These are phyloP conservation scores for Cygnus atratus DNA, from an alignment of 2,113 vertebrate genomes.

Conservation along the genomic window DNA sequence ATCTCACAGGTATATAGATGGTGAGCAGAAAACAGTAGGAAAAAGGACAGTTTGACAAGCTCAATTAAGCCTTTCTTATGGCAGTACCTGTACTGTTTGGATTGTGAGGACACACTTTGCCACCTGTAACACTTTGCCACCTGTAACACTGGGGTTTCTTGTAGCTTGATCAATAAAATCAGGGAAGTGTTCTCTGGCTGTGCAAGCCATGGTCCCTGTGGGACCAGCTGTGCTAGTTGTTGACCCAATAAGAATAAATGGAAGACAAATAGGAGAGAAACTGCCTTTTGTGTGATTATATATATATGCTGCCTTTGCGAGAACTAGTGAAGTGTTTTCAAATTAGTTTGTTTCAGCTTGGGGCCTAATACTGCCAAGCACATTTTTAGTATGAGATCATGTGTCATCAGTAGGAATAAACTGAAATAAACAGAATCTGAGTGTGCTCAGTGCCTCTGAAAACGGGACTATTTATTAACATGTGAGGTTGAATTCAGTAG, in stretches of 20 bases:
- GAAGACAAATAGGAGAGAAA: background rate
- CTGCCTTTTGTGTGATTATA: background rate
- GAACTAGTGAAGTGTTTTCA: constrained; percentile 15
- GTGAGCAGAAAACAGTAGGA: background rate
- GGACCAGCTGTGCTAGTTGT: background rate
- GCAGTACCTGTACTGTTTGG: background rate
- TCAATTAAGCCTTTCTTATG: background rate
- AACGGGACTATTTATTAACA: background rate
- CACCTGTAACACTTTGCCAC: background rate
- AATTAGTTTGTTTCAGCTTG: background rate
- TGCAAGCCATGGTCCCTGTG: background rate
- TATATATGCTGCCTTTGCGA: constrained; percentile 19
- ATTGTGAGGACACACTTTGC: background rate
- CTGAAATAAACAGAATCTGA: constrained; percentile 7
- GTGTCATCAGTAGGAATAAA: constrained; percentile 2
- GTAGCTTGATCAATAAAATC: background rate
- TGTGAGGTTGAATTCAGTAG: background rate
- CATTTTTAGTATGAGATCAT: constrained; percentile 21
- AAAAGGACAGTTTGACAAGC: background rate
- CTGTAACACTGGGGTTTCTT: background rate
- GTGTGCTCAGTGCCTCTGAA: background rate
- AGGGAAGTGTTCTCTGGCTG: background rate
- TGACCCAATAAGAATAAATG: constrained; percentile 23
- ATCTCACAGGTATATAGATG: background rate
- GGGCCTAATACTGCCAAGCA: constrained; percentile 19